These are phyloP conservation scores for Jacana jacana DNA, from an alignment of 2,113 vertebrate species.

Conservation along the genomic window DNA sequence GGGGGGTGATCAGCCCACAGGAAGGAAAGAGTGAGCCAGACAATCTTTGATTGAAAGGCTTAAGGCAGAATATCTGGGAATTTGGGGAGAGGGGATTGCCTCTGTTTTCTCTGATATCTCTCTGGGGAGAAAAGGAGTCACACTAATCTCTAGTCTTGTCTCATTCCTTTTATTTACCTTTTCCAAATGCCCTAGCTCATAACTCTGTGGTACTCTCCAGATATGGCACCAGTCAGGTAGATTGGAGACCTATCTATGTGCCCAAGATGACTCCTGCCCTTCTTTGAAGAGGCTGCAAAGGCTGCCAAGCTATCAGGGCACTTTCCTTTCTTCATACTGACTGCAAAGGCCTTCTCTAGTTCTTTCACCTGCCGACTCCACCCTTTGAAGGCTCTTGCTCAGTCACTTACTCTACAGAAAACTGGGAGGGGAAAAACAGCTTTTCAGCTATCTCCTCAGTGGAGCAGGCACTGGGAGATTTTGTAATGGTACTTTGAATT, in stretches of 20 bases:
- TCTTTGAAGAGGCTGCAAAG: constrained; percentile 13
- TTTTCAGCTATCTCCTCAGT: neutral
- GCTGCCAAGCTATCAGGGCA: neutral
- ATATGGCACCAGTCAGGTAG: neutral
- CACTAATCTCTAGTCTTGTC: accelerated
- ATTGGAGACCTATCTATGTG: neutral
- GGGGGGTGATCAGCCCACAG: no score
- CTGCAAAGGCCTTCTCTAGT: constrained; percentile 4
- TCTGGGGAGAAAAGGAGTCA: neutral
- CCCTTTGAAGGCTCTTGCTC: constrained; percentile 32
- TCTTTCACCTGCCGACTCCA: constrained; percentile 2
- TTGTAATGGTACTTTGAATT: neutral
- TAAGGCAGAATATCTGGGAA: neutral
- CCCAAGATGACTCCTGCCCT: neutral
- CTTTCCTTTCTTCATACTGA: neutral
- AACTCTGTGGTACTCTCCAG: neutral
- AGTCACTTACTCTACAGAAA: neutral
- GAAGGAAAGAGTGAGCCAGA: neutral
- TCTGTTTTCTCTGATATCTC: neutral
- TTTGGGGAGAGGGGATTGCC: accelerated
- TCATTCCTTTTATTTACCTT: neutral
- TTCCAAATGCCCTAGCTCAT: neutral
- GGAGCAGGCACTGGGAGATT: neutral
- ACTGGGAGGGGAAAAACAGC: neutral
- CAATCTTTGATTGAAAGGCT: neutral